A percentile compares a stretch with the other conserved stretches of the same genome.
phyloP scores from a whole-genome alignment of 2,113 vertebrate species.

The Trogon surrucura region DNA sequence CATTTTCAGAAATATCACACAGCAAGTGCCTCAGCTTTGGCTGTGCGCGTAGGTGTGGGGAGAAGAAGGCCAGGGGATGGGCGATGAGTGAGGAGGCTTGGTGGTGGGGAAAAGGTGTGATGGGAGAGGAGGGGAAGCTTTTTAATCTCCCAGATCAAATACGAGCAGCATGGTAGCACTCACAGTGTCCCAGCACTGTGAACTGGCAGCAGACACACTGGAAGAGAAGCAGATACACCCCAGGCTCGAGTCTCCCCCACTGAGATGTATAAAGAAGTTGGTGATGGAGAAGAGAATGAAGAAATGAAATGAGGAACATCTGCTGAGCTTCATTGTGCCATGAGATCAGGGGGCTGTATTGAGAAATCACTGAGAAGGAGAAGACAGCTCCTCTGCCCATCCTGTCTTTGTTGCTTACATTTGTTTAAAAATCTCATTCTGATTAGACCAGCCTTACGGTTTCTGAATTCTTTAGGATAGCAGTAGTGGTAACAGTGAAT shows the following conservation, averaged over 20 bases:
- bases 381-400: neutral
- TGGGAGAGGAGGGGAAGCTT: neutral
- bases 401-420: accelerated
- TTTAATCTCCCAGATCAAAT: neutral
- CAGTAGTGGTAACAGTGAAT: neutral
- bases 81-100: neutral
- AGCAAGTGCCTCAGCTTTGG: neutral
- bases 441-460: neutral
- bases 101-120: neutral
- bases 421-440: neutral
- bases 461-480: neutral
- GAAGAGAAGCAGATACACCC: neutral
- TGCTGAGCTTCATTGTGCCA: neutral
- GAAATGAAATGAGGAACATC: neutral
- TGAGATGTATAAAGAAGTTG: neutral
- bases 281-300: neutral
- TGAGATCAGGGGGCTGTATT: neutral
- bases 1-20: neutral
- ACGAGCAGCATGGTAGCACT: neutral
- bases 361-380: neutral
- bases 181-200: neutral
- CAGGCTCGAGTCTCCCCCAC: accelerated
- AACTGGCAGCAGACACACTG: neutral
- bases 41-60: neutral
- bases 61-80: neutral